phyloP scores from a whole-genome alignment of 37 sponge, comb jelly and placozoan genomes.

The Hexactinellida sp. region DNA sequence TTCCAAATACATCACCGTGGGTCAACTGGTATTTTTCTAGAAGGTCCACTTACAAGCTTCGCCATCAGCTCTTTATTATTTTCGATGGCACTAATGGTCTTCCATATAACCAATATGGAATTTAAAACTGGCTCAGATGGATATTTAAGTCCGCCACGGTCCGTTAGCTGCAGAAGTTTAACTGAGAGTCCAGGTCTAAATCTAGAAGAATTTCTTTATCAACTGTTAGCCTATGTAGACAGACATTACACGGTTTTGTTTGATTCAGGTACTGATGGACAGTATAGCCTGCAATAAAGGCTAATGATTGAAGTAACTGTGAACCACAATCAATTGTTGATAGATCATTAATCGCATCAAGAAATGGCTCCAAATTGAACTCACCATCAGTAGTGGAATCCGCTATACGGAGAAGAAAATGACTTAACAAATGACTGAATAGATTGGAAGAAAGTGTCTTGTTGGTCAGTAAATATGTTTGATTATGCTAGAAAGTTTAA shows the following conservation, averaged over 20 bases:
- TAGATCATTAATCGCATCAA: background rate
- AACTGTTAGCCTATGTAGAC: background rate
- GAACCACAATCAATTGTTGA: background rate
- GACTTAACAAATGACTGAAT: background rate
- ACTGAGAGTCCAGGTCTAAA: background rate
- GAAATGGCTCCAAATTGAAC: background rate
- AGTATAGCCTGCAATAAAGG: background rate
- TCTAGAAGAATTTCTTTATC: background rate
- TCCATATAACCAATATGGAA: background rate
- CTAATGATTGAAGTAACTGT: background rate
- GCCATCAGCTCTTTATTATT: background rate
- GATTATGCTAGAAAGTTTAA: background rate
- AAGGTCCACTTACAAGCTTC: background rate
- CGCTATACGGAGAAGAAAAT: background rate
- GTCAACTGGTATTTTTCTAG: background rate
- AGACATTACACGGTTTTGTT: background rate
- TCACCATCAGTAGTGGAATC: background rate
- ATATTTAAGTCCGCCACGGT: background rate
- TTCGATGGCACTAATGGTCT: background rate
- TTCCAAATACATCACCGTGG: background rate
- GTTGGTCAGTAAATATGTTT: background rate
- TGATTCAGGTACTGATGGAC: background rate
- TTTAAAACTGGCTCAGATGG: background rate
- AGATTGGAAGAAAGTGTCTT: background rate
- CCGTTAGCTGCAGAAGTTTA: background rate